Percentiles rank a stretch among this genome's conserved stretches.
Evolutionary conservation across 2,797 vertebrate genomes (phyloP).

Genomic region (Sebastes wilsoni): DNA sequence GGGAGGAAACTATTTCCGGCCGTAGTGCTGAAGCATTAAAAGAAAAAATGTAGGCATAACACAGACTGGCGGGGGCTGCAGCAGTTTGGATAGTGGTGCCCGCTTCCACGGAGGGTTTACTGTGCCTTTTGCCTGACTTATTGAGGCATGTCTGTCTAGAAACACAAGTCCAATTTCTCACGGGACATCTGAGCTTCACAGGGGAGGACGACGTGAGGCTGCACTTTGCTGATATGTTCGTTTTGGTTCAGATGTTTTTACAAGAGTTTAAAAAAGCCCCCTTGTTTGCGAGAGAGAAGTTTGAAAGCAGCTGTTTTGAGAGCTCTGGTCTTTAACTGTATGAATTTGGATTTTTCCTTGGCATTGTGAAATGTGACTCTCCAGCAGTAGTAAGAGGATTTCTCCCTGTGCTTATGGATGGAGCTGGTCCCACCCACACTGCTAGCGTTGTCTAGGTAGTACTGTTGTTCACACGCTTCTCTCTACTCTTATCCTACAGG

Average conservation of each 20-base stretch:
- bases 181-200: constrained; percentile 60
- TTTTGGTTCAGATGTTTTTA: constrained; percentile 70
- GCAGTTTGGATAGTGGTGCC: constrained; percentile 76
- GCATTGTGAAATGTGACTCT: constrained; percentile 57
- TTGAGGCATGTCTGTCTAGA: constrained; percentile 75
- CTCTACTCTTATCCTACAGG: constrained; percentile 46
- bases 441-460: constrained; percentile 52
- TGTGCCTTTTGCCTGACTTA: constrained; percentile 79
- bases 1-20: constrained; percentile 30
- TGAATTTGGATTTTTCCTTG: constrained; percentile 67
- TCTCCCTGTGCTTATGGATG: constrained; percentile 68
- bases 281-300: constrained; percentile 66
- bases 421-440: constrained; percentile 51
- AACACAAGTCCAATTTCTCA: constrained; percentile 78
- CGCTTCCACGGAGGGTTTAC: constrained; percentile 69
- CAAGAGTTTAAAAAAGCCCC: constrained; percentile 58
- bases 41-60: constrained; percentile 62
- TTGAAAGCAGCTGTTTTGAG: constrained; percentile 83
- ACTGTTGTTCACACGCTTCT: constrained; percentile 37
- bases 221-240: constrained; percentile 76
- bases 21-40: constrained; percentile 40
- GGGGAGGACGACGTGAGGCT: constrained; percentile 68
- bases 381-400: constrained; percentile 55
- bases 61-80: constrained; percentile 59
- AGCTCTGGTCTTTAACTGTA: constrained; percentile 40